These are phyloP conservation scores for Drosophila kanapiae DNA, from an alignment of 1,140 invertebrate genomes.

Conservation along the genomic window DNA sequence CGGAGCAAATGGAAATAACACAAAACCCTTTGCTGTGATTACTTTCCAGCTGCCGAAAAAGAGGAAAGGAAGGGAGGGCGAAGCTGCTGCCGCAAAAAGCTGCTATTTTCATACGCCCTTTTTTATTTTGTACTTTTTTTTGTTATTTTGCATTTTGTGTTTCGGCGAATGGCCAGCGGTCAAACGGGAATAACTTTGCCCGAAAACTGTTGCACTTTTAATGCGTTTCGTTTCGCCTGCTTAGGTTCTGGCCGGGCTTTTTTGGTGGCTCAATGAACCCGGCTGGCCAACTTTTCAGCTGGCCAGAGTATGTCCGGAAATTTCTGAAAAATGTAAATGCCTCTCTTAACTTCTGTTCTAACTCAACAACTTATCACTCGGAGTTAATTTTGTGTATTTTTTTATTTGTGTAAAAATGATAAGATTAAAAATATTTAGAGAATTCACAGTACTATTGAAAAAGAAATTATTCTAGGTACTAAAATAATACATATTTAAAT, in stretches of 20 bases:
- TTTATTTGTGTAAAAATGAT: neutral
- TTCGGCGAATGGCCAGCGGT: slow-evolving; percentile 38
- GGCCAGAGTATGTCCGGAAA: slow-evolving; percentile 5
- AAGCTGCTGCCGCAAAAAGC: slow-evolving; percentile 17
- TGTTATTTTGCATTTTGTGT: slow-evolving; percentile 14
- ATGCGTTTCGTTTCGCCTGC: slow-evolving; percentile 70
- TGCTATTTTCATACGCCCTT: slow-evolving; percentile 18
- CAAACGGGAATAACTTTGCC: slow-evolving; percentile 58
- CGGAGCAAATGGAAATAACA: slow-evolving; percentile 73
- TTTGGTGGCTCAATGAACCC: slow-evolving; percentile 40
- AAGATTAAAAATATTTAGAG: too few relatives aligned
- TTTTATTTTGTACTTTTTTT: neutral
- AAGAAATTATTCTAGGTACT: too few relatives aligned
- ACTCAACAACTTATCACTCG: neutral
- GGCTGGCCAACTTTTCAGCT: slow-evolving; percentile 12
- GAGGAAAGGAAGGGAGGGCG: neutral
- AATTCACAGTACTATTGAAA: too few relatives aligned
- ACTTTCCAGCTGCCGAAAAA: slow-evolving; percentile 48
- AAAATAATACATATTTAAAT: too few relatives aligned
- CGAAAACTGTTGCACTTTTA: slow-evolving; percentile 76
- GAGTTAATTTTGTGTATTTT: neutral
- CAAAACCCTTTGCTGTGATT: slow-evolving; percentile 78
- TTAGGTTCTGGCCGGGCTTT: slow-evolving; percentile 52
- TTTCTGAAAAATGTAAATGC: slow-evolving; percentile 19
- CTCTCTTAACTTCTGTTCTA: slow-evolving; percentile 4